Evolutionary conservation across 2,888 invertebrate genomes (phyloP).

Genomic region (Carpatolechia fugitivella): DNA sequence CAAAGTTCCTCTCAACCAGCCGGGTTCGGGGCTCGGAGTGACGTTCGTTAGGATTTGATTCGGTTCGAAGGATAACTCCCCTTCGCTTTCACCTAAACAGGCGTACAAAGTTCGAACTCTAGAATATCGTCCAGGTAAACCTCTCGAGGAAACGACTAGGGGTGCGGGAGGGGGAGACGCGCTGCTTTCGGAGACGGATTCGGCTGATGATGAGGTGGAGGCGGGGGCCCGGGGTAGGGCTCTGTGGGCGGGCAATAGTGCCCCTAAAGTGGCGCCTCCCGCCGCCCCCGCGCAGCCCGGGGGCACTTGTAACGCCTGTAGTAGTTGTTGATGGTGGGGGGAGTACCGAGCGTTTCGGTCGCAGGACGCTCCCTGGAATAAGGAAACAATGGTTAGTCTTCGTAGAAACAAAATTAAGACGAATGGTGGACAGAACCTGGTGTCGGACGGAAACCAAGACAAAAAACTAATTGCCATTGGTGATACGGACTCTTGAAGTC

Average conservation of each 20-base stretch:
- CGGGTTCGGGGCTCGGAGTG: conserved; percentile 95
- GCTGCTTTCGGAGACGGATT: conserved; percentile 82
- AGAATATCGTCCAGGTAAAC: neutral
- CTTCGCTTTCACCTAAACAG: conserved; percentile 97
- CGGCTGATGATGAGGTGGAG: conserved; percentile 86
- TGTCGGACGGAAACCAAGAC: too few species aligned
- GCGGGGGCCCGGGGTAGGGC: conserved; percentile 30
- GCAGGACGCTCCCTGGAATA: neutral
- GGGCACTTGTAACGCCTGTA: conserved; percentile 31
- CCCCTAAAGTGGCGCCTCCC: neutral
- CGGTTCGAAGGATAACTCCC: conserved; percentile 98
- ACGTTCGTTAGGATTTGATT: conserved; percentile 99
- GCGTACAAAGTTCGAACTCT: conserved; percentile 93
- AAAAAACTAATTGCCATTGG: too few species aligned
- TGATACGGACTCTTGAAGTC: too few species aligned
- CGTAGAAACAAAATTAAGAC: too few species aligned
- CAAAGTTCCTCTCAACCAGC: conserved; percentile 97
- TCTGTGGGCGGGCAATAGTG: conserved; percentile 23
- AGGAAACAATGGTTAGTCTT: neutral
- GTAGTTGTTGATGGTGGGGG: conserved; percentile 65
- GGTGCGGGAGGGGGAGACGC: conserved; percentile 61
- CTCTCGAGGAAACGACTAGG: neutral
- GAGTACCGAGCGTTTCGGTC: conserved; percentile 46
- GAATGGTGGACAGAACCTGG: too few species aligned
- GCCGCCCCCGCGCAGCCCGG: neutral